Conservation (phyloP, 1,140 invertebrate genomes). For the Euura saliciscinereae region DNA sequence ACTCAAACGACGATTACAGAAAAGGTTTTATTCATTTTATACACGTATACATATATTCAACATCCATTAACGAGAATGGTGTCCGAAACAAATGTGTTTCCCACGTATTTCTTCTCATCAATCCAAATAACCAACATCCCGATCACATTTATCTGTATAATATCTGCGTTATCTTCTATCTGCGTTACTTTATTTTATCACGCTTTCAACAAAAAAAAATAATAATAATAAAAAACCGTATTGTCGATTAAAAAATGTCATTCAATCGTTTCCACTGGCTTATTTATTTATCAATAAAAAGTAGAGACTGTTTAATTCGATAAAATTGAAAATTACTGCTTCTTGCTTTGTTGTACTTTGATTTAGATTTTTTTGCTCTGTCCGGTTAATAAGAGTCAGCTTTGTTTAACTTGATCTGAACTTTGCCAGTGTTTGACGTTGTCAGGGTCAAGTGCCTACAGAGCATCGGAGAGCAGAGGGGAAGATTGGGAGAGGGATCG, state of each 20-base stretch:
- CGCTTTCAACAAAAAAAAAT: too few relatives aligned
- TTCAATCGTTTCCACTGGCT: conserved; percentile 24
- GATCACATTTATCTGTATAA: too few relatives aligned
- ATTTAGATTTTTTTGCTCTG: not conserved
- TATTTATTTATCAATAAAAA: conserved; percentile 10
- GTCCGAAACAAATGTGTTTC: too few relatives aligned
- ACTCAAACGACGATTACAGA: conserved; percentile 46
- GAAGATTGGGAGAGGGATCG: conserved; percentile 50
- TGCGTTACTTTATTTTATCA: too few relatives aligned
- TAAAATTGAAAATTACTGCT: not conserved
- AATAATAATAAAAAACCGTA: too few relatives aligned
- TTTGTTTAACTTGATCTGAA: conserved; percentile 64
- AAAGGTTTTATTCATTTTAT: conserved; percentile 56
- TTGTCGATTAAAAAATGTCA: not conserved
- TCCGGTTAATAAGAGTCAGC: conserved; percentile 53
- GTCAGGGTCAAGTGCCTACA: conserved; percentile 61
- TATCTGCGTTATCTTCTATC: too few relatives aligned
- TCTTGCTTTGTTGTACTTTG: not conserved
- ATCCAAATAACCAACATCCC: too few relatives aligned
- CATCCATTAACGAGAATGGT: too few relatives aligned
- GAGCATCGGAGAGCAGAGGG: conserved; percentile 50
- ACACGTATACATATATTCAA: too few relatives aligned
- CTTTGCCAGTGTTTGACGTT: conserved; percentile 67
- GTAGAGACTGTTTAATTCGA: not conserved
- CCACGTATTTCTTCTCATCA: too few relatives aligned